Percentiles rank a stretch among this genome's conserved stretches.
phyloP scores from a whole-genome alignment of 2,888 invertebrate species.

The Drosophila meridionalis region DNA sequence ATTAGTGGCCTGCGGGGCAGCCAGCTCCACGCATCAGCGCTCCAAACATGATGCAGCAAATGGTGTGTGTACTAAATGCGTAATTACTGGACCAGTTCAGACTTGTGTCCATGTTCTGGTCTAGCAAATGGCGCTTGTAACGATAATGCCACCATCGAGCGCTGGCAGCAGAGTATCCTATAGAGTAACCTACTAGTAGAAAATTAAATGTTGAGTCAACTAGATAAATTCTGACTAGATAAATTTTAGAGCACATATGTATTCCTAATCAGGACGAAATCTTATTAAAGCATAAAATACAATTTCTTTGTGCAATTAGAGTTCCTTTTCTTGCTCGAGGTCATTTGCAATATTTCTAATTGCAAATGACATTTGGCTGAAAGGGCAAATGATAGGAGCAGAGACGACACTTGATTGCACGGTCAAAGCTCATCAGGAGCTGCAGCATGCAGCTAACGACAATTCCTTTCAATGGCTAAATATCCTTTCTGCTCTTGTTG shows the following conservation, averaged over 20 bases:
- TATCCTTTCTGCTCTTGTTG: constrained; percentile 14
- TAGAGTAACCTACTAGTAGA: not conserved
- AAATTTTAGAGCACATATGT: not conserved
- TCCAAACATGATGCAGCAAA: constrained; percentile 56
- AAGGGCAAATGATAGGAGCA: constrained; percentile 14
- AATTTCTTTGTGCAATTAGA: constrained; percentile 1
- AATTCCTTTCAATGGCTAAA: not conserved
- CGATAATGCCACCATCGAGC: constrained; percentile 32
- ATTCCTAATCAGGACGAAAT: not conserved
- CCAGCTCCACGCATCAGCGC: constrained; percentile 48
- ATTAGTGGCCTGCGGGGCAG: constrained; percentile 42
- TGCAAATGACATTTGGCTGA: constrained; percentile 49
- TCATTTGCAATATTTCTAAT: constrained; percentile 40
- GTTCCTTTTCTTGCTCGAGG: not conserved
- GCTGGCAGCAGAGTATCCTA: not conserved
- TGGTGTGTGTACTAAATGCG: constrained; percentile 60
- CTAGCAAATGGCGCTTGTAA: constrained; percentile 65
- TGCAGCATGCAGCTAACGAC: constrained; percentile 18
- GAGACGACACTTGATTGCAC: constrained; percentile 48
- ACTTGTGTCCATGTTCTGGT: constrained; percentile 46
- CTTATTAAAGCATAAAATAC: not conserved
- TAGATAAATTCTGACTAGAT: not conserved
- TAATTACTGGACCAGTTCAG: constrained; percentile 45
- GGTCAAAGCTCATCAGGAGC: constrained; percentile 58
- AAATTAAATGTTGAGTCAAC: not conserved